A percentile compares a stretch with the other conserved stretches of the same genome.
Evolutionary conservation across 2,888 invertebrate genomes (phyloP).

Genomic region (Actias luna): DNA sequence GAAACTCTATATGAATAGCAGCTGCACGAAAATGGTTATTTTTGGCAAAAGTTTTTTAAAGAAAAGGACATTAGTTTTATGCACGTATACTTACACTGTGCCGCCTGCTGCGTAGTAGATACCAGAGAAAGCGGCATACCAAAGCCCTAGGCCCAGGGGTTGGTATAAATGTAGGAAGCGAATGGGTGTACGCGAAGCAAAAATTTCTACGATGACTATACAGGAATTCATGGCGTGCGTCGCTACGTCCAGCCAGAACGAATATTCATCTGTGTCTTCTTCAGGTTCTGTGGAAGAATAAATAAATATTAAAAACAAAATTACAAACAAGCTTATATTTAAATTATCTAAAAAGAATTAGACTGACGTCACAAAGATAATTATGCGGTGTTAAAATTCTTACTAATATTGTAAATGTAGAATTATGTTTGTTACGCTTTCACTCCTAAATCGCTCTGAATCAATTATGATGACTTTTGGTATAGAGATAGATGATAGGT

Average conservation of each 20-base stretch:
- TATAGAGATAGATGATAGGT: too few species aligned
- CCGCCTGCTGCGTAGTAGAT: conserved; percentile 89
- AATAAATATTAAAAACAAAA: not conserved
- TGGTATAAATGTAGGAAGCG: conserved; percentile 82
- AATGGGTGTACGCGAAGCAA: conserved; percentile 84
- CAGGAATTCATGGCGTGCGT: conserved; percentile 85
- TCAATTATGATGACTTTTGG: too few species aligned
- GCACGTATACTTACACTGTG: conserved; percentile 55
- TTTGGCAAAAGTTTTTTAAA: not conserved
- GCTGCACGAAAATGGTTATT: too few species aligned
- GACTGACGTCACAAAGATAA: too few species aligned
- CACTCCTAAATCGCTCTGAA: too few species aligned
- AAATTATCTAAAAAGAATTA: too few species aligned
- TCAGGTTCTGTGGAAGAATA: conserved; percentile 24
- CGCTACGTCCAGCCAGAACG: conserved; percentile 61
- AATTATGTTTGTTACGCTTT: too few species aligned
- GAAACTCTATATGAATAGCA: too few species aligned
- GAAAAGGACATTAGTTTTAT: not conserved
- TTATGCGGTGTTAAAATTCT: too few species aligned
- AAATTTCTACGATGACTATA: conserved; percentile 86
- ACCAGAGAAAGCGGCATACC: conserved; percentile 86
- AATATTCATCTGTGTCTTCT: conserved; percentile 25
- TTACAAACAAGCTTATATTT: not conserved
- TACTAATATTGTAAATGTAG: too few species aligned
- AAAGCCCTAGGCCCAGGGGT: conserved; percentile 84